Conservation (phyloP, 2,113 vertebrate genomes). For the Nesogale talazaci region DNA sequence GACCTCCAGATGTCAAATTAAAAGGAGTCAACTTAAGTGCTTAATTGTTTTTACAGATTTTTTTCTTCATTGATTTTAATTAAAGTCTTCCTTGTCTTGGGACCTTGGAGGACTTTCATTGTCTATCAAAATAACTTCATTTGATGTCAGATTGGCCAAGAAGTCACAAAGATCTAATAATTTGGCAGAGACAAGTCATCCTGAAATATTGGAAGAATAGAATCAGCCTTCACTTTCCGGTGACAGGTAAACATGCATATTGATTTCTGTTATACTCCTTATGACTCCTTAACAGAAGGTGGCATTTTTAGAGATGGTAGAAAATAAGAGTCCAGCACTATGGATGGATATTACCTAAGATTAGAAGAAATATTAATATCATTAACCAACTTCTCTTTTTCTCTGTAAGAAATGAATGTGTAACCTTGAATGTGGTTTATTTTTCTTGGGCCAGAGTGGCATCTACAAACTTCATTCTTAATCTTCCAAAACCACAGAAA, state of each 20-base stretch:
- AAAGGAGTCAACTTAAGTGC: slow-evolving; percentile 63
- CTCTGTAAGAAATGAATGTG: background rate
- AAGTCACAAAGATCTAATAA: slow-evolving; percentile 35
- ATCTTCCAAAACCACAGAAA: background rate
- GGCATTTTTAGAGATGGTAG: background rate
- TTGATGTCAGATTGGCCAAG: slow-evolving; percentile 27
- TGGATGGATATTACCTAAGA: background rate
- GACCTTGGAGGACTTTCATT: slow-evolving; percentile 62
- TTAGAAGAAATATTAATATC: background rate
- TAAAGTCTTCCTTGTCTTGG: slow-evolving; percentile 60
- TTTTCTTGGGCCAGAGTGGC: background rate
- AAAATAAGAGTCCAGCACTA: background rate
- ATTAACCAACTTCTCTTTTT: background rate
- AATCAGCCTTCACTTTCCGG: background rate
- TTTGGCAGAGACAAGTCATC: background rate
- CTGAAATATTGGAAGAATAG: slow-evolving; percentile 20
- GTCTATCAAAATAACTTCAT: slow-evolving; percentile 56
- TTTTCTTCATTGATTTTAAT: slow-evolving; percentile 73
- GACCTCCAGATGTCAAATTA: slow-evolving; percentile 62
- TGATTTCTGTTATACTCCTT: background rate
- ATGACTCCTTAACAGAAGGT: background rate
- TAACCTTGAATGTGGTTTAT: background rate
- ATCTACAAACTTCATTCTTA: background rate
- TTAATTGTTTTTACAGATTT: slow-evolving; percentile 68
- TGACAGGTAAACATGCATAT: slow-evolving; percentile 11